Evolutionary conservation across 2,888 invertebrate genomes (phyloP), one percentile per base, ranked within the genome.

Genomic region (Epirrhoe alternata): DNA sequence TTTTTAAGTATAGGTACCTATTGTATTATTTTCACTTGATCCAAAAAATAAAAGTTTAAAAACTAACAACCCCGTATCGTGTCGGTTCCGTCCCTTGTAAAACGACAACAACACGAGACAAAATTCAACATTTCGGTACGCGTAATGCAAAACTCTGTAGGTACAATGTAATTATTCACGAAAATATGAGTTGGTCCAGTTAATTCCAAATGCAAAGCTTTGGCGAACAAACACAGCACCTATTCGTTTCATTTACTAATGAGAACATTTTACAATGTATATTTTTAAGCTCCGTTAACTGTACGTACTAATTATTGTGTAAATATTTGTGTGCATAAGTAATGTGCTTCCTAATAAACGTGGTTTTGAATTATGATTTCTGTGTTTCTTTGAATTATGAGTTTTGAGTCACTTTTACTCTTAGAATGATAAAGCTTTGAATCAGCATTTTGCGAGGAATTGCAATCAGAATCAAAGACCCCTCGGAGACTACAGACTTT

Each of bases 121-220:
- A 49, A 57, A 57, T 35, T 51, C 6, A 56, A 59, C 4, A 56
- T 45, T 53, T 53, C 10, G 7, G 6, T 59, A 61, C 45, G 58
- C 54, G 60, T 62, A 59, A 64, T 66, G 69, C 60, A 66, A 66
- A 50, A 52, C 30, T 55, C 54, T 61, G 54, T 14, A 38, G 56
- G 61, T 66, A 57, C 35, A 38, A 31, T 33, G 61, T 57, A 64
- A 68, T 69, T 66, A 72, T 64, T 59, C 64, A 59, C n/a, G 51
- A 61, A 49, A 61, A 55, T 58, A 50, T 60, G 54, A 64, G 38
- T 53, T 59, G 64, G 57, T 61, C 17, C 45, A 55, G 55, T 58
- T 50, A 38, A 64, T 66, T 64, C 59, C 56, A 53, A 60, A 68
- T 53, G 63, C 49, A 65, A 63, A 60, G 56, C 59, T 64, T 63